Percentiles rank a stretch among this genome's conserved stretches.
Conservation (phyloP, 2,797 vertebrate species). For the Eleutherodactylus coqui region DNA sequence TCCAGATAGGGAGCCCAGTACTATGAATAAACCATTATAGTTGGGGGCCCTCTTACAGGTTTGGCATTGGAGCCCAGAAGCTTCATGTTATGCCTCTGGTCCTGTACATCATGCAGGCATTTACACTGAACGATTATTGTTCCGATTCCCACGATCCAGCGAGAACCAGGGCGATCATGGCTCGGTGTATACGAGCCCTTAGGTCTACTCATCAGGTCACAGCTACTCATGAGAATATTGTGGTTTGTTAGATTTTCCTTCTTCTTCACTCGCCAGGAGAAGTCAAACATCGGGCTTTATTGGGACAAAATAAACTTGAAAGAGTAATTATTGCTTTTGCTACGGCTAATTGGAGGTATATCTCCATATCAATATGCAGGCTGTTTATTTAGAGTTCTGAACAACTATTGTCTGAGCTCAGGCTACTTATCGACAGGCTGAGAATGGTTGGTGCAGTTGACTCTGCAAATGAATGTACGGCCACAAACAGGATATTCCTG, state of each 20-base stretch:
- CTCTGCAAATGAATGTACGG: constrained; percentile 68
- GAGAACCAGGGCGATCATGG: no score
- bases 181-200: no score
- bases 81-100: no score
- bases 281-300: constrained; percentile 44
- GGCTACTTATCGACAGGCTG: constrained; percentile 58
- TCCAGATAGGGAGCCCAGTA: no score
- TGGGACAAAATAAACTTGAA: constrained; percentile 50
- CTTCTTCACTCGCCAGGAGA: constrained; percentile 44
- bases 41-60: no score
- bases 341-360: constrained; percentile 55
- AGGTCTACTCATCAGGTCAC: not conserved
- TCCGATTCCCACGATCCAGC: no score
- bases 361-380: constrained; percentile 50
- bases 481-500: constrained; percentile 83
- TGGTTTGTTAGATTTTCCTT: constrained; percentile 43
- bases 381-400: constrained; percentile 39
- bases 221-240: constrained; percentile 11
- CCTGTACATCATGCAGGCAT: no score
- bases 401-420: constrained; percentile 40
- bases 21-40: no score
- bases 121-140: no score
- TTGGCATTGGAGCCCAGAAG: no score
- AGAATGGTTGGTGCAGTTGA: constrained; percentile 75
- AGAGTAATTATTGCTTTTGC: constrained; percentile 50